Percentiles rank a stretch among this genome's conserved stretches.
phyloP scores from a whole-genome alignment of 2,888 invertebrate species.

The Gymnoscelis rufifasciata region DNA sequence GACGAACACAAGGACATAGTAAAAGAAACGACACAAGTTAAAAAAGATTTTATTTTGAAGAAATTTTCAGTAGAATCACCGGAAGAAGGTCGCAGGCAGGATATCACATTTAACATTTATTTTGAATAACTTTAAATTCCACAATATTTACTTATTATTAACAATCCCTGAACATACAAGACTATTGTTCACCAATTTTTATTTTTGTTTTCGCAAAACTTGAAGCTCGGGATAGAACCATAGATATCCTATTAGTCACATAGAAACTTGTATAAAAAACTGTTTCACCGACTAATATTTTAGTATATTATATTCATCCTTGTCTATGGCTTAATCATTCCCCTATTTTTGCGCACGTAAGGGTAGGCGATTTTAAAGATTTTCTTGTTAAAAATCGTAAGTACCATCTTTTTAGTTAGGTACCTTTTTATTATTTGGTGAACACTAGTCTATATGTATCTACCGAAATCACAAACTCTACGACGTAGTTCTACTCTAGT shows the following conservation, averaged over 20 bases:
- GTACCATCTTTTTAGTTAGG: too few species aligned
- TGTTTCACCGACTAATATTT: too few species aligned
- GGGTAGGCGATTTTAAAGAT: too few species aligned
- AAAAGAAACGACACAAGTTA: conserved; percentile 32
- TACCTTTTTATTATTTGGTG: neutral
- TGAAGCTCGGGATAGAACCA: too few species aligned
- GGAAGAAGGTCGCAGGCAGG: conserved; percentile 73
- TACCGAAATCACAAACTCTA: conserved; percentile 1
- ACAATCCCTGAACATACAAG: conserved; percentile 22
- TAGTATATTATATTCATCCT: too few species aligned
- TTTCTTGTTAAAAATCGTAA: too few species aligned
- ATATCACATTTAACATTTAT: conserved; percentile 77
- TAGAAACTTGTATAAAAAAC: too few species aligned
- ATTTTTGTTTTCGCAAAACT: neutral
- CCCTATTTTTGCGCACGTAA: too few species aligned
- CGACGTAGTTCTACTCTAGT: neutral
- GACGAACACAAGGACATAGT: neutral
- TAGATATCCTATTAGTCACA: too few species aligned
- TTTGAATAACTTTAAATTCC: conserved; percentile 39
- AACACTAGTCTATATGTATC: neutral
- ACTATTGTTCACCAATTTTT: neutral
- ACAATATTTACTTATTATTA: conserved; percentile 35
- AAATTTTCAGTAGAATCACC: conserved; percentile 61
- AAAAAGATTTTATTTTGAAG: conserved; percentile 66
- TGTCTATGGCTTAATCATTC: too few species aligned